Percentiles rank a stretch among this genome's conserved stretches.
phyloP scores from a whole-genome alignment of 2,888 invertebrate genomes.

The Diarsia rubi region DNA sequence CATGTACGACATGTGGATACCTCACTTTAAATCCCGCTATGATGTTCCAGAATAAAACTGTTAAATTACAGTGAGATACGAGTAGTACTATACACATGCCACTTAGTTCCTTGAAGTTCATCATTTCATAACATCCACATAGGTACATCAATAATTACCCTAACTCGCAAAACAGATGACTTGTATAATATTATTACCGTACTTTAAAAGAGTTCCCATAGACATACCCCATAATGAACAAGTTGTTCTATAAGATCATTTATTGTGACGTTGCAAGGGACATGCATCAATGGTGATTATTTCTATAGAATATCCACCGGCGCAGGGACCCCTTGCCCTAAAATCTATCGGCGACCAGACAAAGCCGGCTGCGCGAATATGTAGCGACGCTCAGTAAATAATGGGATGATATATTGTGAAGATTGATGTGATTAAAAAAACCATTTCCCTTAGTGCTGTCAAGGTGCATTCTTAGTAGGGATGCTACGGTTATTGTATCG shows the following conservation, averaged over 20 bases:
- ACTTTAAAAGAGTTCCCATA: slow-evolving; percentile 68
- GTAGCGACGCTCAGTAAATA: slow-evolving; percentile 86
- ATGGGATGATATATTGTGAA: slow-evolving; percentile 90
- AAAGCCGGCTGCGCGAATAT: slow-evolving; percentile 88
- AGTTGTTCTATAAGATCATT: slow-evolving; percentile 67
- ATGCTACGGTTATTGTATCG: slow-evolving; percentile 62
- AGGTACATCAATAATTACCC: slow-evolving; percentile 5
- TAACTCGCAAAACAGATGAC: slow-evolving; percentile 9
- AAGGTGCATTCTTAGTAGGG: slow-evolving; percentile 87
- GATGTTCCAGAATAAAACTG: not conserved
- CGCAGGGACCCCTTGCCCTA: slow-evolving; percentile 73
- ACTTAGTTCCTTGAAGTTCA: not conserved
- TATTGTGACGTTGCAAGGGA: slow-evolving; percentile 74
- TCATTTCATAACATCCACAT: not conserved
- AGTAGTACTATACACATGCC: not conserved
- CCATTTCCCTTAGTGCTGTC: slow-evolving; percentile 87
- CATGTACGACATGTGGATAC: too few species aligned
- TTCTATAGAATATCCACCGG: slow-evolving; percentile 73
- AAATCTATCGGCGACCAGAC: slow-evolving; percentile 78
- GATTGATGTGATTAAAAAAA: slow-evolving; percentile 88
- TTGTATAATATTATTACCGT: slow-evolving; percentile 29
- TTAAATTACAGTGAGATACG: not conserved
- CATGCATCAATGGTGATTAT: slow-evolving; percentile 69
- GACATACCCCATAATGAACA: slow-evolving; percentile 63
- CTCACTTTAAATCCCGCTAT: not conserved